These are phyloP conservation scores for Drosophila meridiana DNA, from an alignment of 2,888 invertebrate species.

Conservation along the genomic window DNA sequence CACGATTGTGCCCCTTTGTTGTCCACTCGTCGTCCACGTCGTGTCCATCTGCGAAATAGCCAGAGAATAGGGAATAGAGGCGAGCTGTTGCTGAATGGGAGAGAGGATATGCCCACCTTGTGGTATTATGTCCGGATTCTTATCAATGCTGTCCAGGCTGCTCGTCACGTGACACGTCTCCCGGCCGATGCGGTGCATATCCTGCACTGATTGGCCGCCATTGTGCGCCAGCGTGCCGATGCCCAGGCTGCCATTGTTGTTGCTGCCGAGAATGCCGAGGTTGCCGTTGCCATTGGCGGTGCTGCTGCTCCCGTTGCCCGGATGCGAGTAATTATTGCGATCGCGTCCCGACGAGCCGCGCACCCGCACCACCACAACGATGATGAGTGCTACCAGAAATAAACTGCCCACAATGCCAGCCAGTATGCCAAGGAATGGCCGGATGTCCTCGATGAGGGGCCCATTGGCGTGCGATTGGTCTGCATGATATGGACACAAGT, in stretches of 20 bases:
- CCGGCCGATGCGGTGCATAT: constrained; percentile 82
- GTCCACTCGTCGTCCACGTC: constrained; percentile 85
- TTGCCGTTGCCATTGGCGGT: constrained; percentile 73
- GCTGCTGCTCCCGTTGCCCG: constrained; percentile 68
- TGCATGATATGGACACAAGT: constrained; percentile 35
- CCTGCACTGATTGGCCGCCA: constrained; percentile 84
- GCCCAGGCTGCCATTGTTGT: constrained; percentile 77
- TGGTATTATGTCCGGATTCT: constrained; percentile 85
- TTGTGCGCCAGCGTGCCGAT: constrained; percentile 83
- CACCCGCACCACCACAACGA: constrained; percentile 86
- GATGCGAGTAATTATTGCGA: constrained; percentile 85
- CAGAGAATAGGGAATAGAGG: not conserved
- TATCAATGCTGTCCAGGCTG: constrained; percentile 85
- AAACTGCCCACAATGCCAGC: constrained; percentile 86
- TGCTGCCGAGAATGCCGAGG: constrained; percentile 70
- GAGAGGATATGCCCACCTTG: constrained; percentile 79
- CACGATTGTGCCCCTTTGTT: constrained; percentile 83
- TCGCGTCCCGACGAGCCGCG: constrained; percentile 85
- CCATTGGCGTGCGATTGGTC: constrained; percentile 85
- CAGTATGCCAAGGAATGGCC: constrained; percentile 86
- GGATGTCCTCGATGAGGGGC: constrained; percentile 86
- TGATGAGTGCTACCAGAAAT: constrained; percentile 86
- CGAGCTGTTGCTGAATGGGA: constrained; percentile 2
- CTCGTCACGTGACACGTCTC: constrained; percentile 84
- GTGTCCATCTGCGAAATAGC: constrained; percentile 78